Evolutionary conservation across 2,797 vertebrate genomes (phyloP).

Genomic region (Iguana delicatissima): DNA sequence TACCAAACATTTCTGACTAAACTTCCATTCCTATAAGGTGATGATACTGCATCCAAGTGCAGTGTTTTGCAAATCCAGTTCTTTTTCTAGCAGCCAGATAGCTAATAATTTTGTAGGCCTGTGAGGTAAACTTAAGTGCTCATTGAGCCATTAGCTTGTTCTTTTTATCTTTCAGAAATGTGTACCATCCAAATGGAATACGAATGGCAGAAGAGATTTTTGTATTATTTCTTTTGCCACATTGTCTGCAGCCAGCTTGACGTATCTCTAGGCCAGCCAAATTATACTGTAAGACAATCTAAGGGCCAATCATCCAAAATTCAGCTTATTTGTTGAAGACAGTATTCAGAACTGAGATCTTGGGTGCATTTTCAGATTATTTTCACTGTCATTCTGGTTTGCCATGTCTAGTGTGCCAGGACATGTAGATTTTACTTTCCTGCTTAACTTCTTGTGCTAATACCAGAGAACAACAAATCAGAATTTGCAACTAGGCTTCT

Average conservation of each 20-base stretch:
- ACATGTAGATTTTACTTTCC: background rate
- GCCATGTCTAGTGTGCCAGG: background rate
- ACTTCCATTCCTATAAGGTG: background rate
- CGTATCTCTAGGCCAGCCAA: background rate
- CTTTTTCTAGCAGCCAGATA: background rate
- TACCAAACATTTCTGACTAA: background rate
- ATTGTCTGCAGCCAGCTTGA: background rate
- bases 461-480: background rate
- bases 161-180: background rate
- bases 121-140: background rate
- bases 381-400: background rate
- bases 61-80: background rate
- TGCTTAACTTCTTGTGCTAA: background rate
- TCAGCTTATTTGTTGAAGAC: background rate
- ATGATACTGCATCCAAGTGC: rapidly evolving
- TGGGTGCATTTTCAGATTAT: background rate
- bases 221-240: background rate
- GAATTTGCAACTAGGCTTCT: background rate
- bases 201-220: background rate
- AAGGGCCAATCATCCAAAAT: background rate
- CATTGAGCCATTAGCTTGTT: background rate
- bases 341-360: background rate
- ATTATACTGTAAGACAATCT: background rate
- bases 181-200: background rate
- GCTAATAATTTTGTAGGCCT: slow-evolving; percentile 17